phyloP scores from a whole-genome alignment of 2,888 invertebrate genomes.

The Acleris literana region DNA sequence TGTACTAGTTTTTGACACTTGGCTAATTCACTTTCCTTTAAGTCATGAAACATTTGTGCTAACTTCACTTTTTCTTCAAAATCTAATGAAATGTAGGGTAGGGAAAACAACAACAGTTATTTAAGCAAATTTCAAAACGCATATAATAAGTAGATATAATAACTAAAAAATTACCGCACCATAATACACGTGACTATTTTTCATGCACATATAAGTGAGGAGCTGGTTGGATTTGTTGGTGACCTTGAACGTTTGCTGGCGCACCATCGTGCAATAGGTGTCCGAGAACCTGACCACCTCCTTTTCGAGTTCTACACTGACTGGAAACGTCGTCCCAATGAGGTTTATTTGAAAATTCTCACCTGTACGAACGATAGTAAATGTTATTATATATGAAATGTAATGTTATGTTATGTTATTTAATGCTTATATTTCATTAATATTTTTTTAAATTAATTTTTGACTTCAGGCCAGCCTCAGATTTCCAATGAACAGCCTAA shows the following conservation, averaged over 20 bases:
- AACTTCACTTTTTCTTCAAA: slow-evolving; percentile 74
- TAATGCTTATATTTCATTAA: too few species aligned
- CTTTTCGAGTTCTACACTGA: slow-evolving; percentile 77
- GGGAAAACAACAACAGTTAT: neutral
- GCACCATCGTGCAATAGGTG: slow-evolving; percentile 83
- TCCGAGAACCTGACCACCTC: slow-evolving; percentile 79
- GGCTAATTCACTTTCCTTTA: slow-evolving; percentile 64
- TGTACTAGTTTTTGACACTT: slow-evolving; percentile 67
- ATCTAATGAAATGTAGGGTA: slow-evolving; percentile 53
- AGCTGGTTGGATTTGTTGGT: slow-evolving; percentile 81
- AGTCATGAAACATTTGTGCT: slow-evolving; percentile 62
- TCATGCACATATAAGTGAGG: slow-evolving; percentile 84
- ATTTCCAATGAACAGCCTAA: too few species aligned
- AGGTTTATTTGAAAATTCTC: slow-evolving; percentile 76
- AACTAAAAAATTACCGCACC: slow-evolving; percentile 48
- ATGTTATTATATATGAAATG: too few species aligned
- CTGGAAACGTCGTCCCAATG: slow-evolving; percentile 70
- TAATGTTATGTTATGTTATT: too few species aligned
- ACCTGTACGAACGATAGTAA: slow-evolving; percentile 52
- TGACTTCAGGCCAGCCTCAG: too few species aligned
- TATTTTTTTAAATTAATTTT: too few species aligned
- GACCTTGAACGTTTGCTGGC: slow-evolving; percentile 77
- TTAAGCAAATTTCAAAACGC: too few species aligned
- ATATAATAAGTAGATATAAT: neutral
- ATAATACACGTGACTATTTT: slow-evolving; percentile 68